Base-by-base conservation (phyloP, 2,888 invertebrate species). In the Unio pictorum region DNA sequence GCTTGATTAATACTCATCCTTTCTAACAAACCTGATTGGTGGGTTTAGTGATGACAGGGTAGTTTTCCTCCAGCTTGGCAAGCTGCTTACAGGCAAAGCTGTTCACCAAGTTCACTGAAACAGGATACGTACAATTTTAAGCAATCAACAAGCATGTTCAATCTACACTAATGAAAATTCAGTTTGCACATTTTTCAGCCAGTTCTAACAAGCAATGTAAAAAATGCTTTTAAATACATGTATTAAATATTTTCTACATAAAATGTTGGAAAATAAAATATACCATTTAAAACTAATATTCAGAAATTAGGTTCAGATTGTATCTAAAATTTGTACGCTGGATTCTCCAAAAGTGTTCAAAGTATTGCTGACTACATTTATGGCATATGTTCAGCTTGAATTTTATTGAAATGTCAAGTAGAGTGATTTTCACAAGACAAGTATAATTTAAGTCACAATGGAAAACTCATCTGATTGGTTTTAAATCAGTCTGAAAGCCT, bases 41-140 rank as follows among this genome's bases (percentile, higher is more conserved):
- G 7, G 96, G 95, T 79, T 96, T 91, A 87, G 94, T 93, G 73
- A 96, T 94, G 1, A 94, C 93, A 0, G 96, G 96, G 64, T 95
- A 94, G 72, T 93, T 93, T 84, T 94, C 93, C 89, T 96, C 96
- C n/a, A 96, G 93, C 58, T 94, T 92, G 81, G 96, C 95, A 76
- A 97, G 92, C 69, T 95, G 95, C 87, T 93, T 94, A 91, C 95
- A 96, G 74, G 96, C 93, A 74, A 95, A 92, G 54, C 72, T 72
- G 75, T 90, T 87, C 64, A 86, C 86, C 59, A 71, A 69, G 45
- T 82, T 83, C 76, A 89, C 89, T 89, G 81, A 6, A 85, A 79
- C 60, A 30, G 55, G 58, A 75, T 61, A 59, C 55, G 11, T 56
- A 20, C 30, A 15, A 64, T 23, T 57, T 26, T 26, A 30, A 17